These are phyloP conservation scores for Dasysyrphus tricinctus DNA, from an alignment of 2,888 invertebrate genomes.

Conservation along the genomic window DNA sequence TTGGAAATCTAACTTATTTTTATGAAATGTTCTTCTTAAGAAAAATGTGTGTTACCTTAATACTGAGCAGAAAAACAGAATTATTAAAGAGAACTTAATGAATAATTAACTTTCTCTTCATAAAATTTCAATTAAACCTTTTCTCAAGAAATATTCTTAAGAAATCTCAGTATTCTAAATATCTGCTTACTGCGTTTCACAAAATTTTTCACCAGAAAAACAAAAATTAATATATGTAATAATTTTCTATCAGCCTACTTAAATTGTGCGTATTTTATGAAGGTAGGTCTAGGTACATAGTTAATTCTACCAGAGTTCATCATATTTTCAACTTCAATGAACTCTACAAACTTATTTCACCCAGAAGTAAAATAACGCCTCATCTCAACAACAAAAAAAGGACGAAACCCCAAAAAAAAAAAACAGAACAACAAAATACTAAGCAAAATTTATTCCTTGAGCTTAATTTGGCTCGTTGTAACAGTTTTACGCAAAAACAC, in stretches of 20 bases:
- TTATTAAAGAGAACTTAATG: no score
- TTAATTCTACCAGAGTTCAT: slow-evolving; percentile 38
- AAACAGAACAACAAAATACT: not conserved
- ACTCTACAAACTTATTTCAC: slow-evolving; percentile 14
- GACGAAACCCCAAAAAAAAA: not conserved
- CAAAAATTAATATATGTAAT: not conserved
- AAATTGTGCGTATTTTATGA: not conserved
- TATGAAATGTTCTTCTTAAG: no score
- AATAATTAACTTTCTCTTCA: no score
- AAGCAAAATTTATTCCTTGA: slow-evolving; percentile 37
- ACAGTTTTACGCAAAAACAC: slow-evolving; percentile 30
- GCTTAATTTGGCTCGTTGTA: slow-evolving; percentile 40
- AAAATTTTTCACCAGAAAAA: no score
- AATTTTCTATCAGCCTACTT: no score
- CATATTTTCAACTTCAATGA: slow-evolving; percentile 52
- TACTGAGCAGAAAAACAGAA: no score
- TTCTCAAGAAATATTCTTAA: no score
- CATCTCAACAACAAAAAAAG: not conserved
- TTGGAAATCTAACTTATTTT: no score
- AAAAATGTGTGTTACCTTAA: no score
- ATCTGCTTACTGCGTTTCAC: no score
- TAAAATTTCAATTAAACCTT: no score
- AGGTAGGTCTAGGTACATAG: not conserved
- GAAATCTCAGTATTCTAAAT: no score
- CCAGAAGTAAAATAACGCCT: not conserved